Percentiles rank a stretch among this genome's conserved stretches.
phyloP scores from a whole-genome alignment of 2,113 vertebrate genomes.

The Capreolus pygargus region DNA sequence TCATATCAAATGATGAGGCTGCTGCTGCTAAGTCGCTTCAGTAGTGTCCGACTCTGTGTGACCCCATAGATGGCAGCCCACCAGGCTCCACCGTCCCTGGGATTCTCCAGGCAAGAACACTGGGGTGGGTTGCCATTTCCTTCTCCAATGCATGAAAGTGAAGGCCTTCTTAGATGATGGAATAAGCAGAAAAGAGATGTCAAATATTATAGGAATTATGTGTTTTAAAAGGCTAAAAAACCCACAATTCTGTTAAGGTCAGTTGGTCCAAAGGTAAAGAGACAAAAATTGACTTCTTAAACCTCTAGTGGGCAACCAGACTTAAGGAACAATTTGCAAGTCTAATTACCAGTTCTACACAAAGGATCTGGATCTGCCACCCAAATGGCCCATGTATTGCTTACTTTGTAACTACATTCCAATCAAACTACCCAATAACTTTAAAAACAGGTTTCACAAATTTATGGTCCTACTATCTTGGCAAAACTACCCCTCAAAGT shows the following conservation, averaged over 20 bases:
- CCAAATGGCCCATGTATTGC: neutral
- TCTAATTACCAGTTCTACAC: neutral
- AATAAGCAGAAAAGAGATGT: neutral
- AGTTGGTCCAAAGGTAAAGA: neutral
- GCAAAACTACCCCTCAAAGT: neutral
- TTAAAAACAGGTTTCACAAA: slow-evolving; percentile 5
- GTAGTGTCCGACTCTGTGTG: no score
- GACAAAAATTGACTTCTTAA: neutral
- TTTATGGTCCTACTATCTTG: neutral
- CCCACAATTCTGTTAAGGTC: neutral
- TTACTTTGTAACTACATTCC: neutral
- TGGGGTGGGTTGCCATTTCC: no score
- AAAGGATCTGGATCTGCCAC: neutral
- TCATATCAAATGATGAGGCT: neutral
- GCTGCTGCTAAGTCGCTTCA: no score
- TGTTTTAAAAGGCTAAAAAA: neutral
- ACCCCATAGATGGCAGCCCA: no score
- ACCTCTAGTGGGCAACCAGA: neutral
- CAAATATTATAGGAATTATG: neutral
- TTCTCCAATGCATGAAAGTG: no score
- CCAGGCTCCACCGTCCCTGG: no score
- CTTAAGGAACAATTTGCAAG: slow-evolving; percentile 10
- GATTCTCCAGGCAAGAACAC: no score
- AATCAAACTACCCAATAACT: neutral
- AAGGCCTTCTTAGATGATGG: neutral